Base-by-base conservation (phyloP, 2,888 invertebrate species). In the Tachina lurida region DNA sequence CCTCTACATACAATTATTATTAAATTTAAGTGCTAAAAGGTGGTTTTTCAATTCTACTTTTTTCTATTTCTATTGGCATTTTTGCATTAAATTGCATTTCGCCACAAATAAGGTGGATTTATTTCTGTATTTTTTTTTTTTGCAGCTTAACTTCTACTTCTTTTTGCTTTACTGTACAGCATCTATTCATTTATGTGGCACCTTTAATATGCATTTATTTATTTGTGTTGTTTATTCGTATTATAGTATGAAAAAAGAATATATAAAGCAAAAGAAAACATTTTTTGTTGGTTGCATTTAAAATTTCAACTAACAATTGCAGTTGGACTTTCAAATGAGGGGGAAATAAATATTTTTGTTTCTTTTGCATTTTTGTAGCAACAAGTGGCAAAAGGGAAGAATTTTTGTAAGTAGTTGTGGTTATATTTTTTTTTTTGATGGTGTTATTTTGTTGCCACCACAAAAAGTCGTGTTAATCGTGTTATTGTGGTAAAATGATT, bases 1-100 rank as follows among this genome's bases (percentile, higher is more conserved):
- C 39, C 80, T 68, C 58, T 58, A 77, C 75, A 75, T 63, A 67
- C 77, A 47, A 74, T 74, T 80, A 43, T 67, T 56, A 65, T 73
- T 76, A 58, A 43, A 58, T 43, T 70, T 22, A 63, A 60, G 77
- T 67, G 78, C 76, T 77, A 60, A 71, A 82, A 56, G 74, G 68
- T 79, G 73, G 75, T 79, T 81, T 73, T 67, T 52, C 58, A 45
- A 60, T 60, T 67, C 65, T 5, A 39, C 49, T 71, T 43, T 43
- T 54, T 41, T 7, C 12, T 22, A 31, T 54, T 78, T 41, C 12
- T 45, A 56, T 80, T 49, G 41, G n/a, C 39, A 56, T 73, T 74
- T 76, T 17, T 75, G 68, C 71, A 77, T 80, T 88, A 87, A 85
- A 87, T 88, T 84, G 85, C 87, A 87, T 85, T 87, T 87, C 73